A percentile compares a stretch with the other conserved stretches of the same genome.
Evolutionary conservation across 2,797 vertebrate species (phyloP).

Genomic region (Naso thynnoides): DNA sequence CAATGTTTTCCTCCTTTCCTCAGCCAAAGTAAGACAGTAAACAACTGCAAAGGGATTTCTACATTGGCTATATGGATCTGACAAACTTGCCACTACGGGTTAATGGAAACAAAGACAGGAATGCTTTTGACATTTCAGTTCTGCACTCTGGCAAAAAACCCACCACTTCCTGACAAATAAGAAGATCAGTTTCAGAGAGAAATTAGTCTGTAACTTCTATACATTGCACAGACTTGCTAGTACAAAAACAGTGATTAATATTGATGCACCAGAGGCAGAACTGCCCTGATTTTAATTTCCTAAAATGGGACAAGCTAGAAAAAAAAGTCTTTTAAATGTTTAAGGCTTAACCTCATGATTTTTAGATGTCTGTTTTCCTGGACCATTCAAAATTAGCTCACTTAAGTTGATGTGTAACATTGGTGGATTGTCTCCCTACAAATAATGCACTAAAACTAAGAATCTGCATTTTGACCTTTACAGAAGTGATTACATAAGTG

Average conservation of each 20-base stretch:
- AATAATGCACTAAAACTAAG: not conserved
- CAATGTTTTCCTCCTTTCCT: conserved; percentile 1
- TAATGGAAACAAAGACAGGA: not conserved
- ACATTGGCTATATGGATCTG: not conserved
- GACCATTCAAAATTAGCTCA: not conserved
- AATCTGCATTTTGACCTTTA: conserved; percentile 32
- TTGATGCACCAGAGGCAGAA: not conserved
- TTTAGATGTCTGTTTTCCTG: no score
- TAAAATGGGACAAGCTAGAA: not conserved
- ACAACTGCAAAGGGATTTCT: not conserved
- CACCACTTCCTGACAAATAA: not conserved
- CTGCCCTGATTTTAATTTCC: not conserved
- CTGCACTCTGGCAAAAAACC: no score
- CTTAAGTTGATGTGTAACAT: not conserved
- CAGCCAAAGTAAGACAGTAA: not conserved
- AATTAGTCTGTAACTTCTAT: not conserved
- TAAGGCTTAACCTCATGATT: no score
- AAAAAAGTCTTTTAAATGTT: no score
- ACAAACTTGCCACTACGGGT: not conserved
- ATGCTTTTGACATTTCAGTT: not conserved
- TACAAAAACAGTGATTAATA: not conserved
- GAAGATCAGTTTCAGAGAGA: not conserved
- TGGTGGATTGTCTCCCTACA: not conserved
- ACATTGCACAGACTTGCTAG: not conserved
- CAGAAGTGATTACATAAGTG: conserved; percentile 21